phyloP scores from a whole-genome alignment of 2,797 vertebrate genomes.

The Pseudomugil tenellus region DNA sequence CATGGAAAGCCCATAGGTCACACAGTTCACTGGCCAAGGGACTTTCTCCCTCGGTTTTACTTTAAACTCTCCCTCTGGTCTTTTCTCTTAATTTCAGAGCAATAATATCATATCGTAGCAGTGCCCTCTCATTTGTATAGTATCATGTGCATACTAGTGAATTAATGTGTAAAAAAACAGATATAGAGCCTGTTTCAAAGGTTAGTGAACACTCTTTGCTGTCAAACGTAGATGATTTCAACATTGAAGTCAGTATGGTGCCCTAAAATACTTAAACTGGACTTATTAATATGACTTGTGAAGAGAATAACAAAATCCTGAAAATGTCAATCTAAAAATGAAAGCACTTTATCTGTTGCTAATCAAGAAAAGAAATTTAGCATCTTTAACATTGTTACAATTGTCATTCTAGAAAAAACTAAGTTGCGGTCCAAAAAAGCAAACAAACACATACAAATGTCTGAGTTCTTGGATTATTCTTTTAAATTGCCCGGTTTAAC shows the following conservation, averaged over 20 bases:
- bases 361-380: neutral
- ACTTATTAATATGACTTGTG: too few species aligned
- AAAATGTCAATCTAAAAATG: neutral
- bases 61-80: slow-evolving; percentile 61
- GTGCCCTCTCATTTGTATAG: slow-evolving; percentile 14
- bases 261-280: neutral
- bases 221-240: slow-evolving; percentile 14
- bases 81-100: slow-evolving; percentile 44
- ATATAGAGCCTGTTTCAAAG: neutral
- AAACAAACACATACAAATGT: slow-evolving; percentile 50
- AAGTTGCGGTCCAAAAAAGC: slow-evolving; percentile 12
- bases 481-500: slow-evolving; percentile 53
- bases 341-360: neutral
- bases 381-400: neutral
- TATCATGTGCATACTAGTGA: neutral
- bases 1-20: slow-evolving; percentile 72
- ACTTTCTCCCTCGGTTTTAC: slow-evolving; percentile 62
- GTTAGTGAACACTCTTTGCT: slow-evolving; percentile 1
- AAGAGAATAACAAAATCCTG: neutral
- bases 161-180: neutral
- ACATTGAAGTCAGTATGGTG: slow-evolving; percentile 8
- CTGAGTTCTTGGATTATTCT: slow-evolving; percentile 28
- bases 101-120: slow-evolving; percentile 46
- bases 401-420: too few species aligned
- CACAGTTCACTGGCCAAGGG: slow-evolving; percentile 67